phyloP scores from a whole-genome alignment of 2,113 vertebrate genomes.

The Laticauda colubrina region DNA sequence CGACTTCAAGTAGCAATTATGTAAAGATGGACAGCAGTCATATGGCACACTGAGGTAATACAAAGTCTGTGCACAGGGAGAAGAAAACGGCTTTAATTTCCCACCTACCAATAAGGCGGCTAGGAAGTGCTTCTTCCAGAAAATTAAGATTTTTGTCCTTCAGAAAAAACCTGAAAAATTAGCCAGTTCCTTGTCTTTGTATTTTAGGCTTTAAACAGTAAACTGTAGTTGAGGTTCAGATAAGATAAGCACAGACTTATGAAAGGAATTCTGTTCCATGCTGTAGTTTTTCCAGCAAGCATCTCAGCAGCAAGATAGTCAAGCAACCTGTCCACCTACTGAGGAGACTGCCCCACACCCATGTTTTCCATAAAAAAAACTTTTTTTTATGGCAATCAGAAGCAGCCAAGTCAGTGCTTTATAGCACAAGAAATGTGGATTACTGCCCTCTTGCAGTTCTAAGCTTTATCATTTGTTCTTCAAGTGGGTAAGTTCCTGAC shows the following conservation, averaged over 20 bases:
- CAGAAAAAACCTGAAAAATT: background rate
- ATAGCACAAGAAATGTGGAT: background rate
- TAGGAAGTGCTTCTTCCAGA: slow-evolving; percentile 10
- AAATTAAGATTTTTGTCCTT: background rate
- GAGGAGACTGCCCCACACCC: background rate
- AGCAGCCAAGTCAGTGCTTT: background rate
- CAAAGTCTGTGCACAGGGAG: background rate
- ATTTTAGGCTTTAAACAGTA: slow-evolving; percentile 4
- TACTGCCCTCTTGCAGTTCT: background rate
- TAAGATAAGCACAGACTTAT: background rate
- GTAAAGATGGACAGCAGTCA: background rate
- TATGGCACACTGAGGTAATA: slow-evolving; percentile 26
- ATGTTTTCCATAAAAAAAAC: background rate
- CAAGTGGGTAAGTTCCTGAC: slow-evolving; percentile 9
- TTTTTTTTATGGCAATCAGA: slow-evolving; percentile 4
- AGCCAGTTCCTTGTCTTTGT: background rate
- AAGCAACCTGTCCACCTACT: background rate
- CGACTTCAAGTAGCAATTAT: slow-evolving; percentile 30
- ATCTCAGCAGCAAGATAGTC: slow-evolving; percentile 4
- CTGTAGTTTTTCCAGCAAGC: slow-evolving; percentile 2
- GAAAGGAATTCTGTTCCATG: background rate
- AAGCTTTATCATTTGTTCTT: background rate
- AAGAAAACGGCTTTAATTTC: slow-evolving; percentile 10
- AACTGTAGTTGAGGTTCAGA: background rate
- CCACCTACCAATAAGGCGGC: background rate